Percentiles rank a stretch among this genome's conserved stretches.
Evolutionary conservation across 1,140 invertebrate genomes (phyloP).

Genomic region (Mercenaria mercenaria): DNA sequence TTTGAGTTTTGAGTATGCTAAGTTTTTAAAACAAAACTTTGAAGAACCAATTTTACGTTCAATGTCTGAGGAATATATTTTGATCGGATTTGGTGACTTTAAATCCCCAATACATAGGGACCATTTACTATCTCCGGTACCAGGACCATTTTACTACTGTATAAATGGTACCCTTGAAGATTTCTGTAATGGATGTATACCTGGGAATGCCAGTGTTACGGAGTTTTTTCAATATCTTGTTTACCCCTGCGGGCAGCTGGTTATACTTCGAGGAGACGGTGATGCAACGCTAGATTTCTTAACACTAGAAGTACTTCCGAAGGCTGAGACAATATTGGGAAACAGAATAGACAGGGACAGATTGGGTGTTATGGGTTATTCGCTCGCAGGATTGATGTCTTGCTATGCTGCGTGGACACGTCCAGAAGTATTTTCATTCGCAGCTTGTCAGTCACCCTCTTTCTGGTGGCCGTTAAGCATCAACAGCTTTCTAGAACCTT

Average conservation of each 20-base stretch:
- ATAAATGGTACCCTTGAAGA: slow-evolving; percentile 27
- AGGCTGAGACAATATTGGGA: not conserved
- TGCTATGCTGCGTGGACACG: slow-evolving; percentile 43
- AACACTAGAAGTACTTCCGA: not conserved
- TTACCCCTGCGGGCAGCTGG: not conserved
- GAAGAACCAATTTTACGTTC: slow-evolving; percentile 1
- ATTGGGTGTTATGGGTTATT: slow-evolving; percentile 40
- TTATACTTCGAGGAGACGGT: not conserved
- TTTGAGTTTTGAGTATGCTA: not conserved
- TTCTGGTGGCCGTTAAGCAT: slow-evolving; percentile 49
- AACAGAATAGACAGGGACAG: not conserved
- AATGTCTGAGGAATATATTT: not conserved
- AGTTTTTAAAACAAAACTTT: not conserved
- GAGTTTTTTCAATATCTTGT: not conserved
- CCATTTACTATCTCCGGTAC: slow-evolving; percentile 4
- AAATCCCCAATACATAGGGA: not conserved
- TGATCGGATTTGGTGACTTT: slow-evolving; percentile 46
- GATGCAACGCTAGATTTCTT: slow-evolving; percentile 2
- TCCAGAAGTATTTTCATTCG: slow-evolving; percentile 1
- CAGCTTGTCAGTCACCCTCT: slow-evolving; percentile 45
- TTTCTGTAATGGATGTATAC: not conserved
- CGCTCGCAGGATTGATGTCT: slow-evolving; percentile 36
- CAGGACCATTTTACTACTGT: not conserved
- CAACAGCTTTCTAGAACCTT: not conserved
- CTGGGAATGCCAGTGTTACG: not conserved